Evolutionary conservation across 2,113 vertebrate species (phyloP), one percentile per base, ranked within the genome.

Genomic region (Eudorcas thomsonii): DNA sequence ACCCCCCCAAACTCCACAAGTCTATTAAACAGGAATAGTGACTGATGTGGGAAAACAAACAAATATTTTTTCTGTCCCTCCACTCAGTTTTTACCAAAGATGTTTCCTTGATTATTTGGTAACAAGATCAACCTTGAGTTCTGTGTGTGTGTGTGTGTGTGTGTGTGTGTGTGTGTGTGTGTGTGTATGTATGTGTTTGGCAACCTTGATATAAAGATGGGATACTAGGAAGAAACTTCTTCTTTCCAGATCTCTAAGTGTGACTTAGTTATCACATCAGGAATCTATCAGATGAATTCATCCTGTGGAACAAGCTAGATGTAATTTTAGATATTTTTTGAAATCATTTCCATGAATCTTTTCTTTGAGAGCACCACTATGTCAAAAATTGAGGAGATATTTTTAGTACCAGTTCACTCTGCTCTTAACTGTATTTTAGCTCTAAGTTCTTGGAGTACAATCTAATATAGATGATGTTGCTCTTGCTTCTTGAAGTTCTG

Each of bases 361-460:
- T 87, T 55, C 59, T 91, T 88, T 93, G 82, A 91, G 33, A 77
- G 14, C 15, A 85, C n/a, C 88, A 36, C 36, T 77, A 88, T 96
- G 92, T 84, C 21, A 97, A 80, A 96, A 96, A 90, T 36, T 64
- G n/a, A 88, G 83, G 26, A 91, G n/a, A 59, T 67, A 94, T 88
- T 95, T 97, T 97, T 96, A 91, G 62, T 64, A 81, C 23, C 15
- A 88, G 89, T 85, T 95, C 88, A 85, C 13, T 95, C 16, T 87
- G 71, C 60, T 96, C 57, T 62, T 83, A 90, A 67, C 23, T 78
- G 6, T 48, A 71, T 89, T 96, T 77, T 94, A 59, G 30, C 11
- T 90, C 30, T 67, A 88, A 88, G 3, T 90, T 85, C 90, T 90
- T 77, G 7, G 95, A 55, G 30, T 96, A 62, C 9, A 57, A 43